Evolutionary conservation across 2,888 invertebrate species (phyloP), one percentile per base, ranked within the genome.

Genomic region (Dugesia japonica): DNA sequence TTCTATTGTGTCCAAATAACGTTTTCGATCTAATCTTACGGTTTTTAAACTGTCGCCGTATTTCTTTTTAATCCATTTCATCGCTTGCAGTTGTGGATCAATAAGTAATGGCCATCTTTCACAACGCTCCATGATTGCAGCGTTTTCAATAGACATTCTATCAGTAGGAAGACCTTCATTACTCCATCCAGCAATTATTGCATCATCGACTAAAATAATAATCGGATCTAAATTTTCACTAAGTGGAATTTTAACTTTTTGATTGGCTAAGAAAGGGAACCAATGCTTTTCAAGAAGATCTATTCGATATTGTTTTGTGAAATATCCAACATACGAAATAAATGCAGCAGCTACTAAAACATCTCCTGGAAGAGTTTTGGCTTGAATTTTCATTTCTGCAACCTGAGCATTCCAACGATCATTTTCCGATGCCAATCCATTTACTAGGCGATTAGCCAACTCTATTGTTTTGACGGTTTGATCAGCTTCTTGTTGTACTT

Each of bases 81-180:
- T 89, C 15, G 94, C 93, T 88, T 95, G 87, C 89, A 92, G 83
- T 87, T 94, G 94, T 0, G 94, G 94, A 87, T 95, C 94, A 81
- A 95, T 94, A 91, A 95, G 93, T 71, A 95, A 86, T 0, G 95
- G 94, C 94, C 94, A 95, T 75, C 94, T 88, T 84, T 92, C 94
- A 7, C 93, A 93, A 83, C 90, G 93, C 0, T 91, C 90, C 71
- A 95, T 86, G 82, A 95, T 94, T 0, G 94, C 93, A 1, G 94
- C 94, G 85, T 95, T 95, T 86, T 95, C 94, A 71, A 92, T 92
- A 23, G 94, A 94, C 93, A 95, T 94, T 79, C 92, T 87, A 84
- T 95, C 95, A 78, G 92, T 92, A 0, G 95, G 95, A 72, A 95
- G 85, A 0, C 94, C 93, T 85, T 93, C 93, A 83, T 95, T 95